Evolutionary conservation across 1,140 invertebrate genomes (phyloP).

Genomic region (Drosophila setifemur): DNA sequence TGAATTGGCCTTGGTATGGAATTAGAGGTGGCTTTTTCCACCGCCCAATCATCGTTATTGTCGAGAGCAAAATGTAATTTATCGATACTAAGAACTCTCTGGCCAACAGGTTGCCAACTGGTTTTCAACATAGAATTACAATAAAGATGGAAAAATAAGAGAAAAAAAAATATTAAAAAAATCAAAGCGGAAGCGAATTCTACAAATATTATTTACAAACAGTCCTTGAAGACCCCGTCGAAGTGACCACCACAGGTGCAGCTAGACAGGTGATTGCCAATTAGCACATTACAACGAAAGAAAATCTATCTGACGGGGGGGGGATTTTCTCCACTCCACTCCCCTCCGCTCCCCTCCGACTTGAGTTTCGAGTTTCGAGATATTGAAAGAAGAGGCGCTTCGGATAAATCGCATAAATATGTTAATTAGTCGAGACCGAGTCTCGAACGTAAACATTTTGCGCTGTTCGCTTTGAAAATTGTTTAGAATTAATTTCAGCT

Average conservation of each 20-base stretch:
- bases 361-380: conserved; percentile 23
- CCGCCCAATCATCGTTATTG: conserved; percentile 25
- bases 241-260: conserved; percentile 15
- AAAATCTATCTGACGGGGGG: conserved; percentile 20
- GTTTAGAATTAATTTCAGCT: conserved; percentile 59
- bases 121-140: conserved; percentile 61
- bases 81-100: conserved; percentile 56
- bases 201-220: conserved; percentile 77
- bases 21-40: conserved; percentile 39
- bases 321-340: too few relatives aligned
- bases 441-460: conserved; percentile 43
- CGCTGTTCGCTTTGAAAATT: conserved; percentile 62
- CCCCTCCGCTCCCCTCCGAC: not conserved
- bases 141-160: conserved; percentile 24
- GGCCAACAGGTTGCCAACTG: conserved; percentile 59
- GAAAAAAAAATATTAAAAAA: not conserved
- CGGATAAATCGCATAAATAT: conserved; percentile 79
- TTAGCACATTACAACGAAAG: conserved; percentile 63
- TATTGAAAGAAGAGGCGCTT: conserved; percentile 68
- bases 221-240: conserved; percentile 58
- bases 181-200: conserved; percentile 62
- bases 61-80: conserved; percentile 60
- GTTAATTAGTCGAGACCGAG: conserved; percentile 51
- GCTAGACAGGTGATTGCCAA: conserved; percentile 56
- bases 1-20: conserved; percentile 36